Percentiles rank a stretch among this genome's conserved stretches.
Conservation (phyloP, 2,888 invertebrate genomes). For the Eilema depressum region DNA sequence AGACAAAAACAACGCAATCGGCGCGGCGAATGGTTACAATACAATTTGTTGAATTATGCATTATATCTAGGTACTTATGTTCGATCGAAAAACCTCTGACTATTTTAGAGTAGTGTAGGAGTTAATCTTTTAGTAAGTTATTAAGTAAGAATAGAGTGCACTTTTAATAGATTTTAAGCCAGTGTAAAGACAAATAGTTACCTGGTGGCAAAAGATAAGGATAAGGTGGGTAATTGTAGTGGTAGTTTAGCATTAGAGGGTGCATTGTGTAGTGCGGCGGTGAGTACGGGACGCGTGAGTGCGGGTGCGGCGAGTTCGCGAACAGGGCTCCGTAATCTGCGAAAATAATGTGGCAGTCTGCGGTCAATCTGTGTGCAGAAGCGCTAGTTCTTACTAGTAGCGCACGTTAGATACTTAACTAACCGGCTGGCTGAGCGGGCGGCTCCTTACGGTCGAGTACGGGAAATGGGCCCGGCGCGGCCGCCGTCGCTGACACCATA, state of each 20-base stretch:
- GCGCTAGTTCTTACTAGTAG: slow-evolving; percentile 82
- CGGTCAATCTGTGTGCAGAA: slow-evolving; percentile 73
- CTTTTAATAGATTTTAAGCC: slow-evolving; percentile 30
- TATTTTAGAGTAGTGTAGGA: neutral
- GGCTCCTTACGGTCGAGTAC: slow-evolving; percentile 85
- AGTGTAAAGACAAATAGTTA: slow-evolving; percentile 64
- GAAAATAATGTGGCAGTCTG: slow-evolving; percentile 72
- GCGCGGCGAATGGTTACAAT: neutral
- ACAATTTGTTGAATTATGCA: neutral
- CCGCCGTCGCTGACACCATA: slow-evolving; percentile 87
- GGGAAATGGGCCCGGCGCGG: slow-evolving; percentile 73
- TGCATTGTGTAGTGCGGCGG: slow-evolving; percentile 85
- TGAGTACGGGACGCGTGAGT: slow-evolving; percentile 81
- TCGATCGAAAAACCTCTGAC: neutral
- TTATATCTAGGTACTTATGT: neutral
- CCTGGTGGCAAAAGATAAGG: slow-evolving; percentile 83
- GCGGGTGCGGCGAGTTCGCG: slow-evolving; percentile 78
- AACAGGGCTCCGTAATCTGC: slow-evolving; percentile 83
- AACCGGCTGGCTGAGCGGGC: slow-evolving; percentile 86
- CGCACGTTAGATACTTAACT: slow-evolving; percentile 86
- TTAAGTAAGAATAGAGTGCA: slow-evolving; percentile 25
- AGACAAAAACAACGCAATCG: neutral
- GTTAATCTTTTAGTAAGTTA: neutral
- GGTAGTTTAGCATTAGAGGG: slow-evolving; percentile 81
- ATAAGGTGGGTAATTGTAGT: slow-evolving; percentile 82